Percentiles rank a stretch among this genome's conserved stretches.
Evolutionary conservation across 2,888 invertebrate species (phyloP).

Genomic region (Cerastoderma edule): DNA sequence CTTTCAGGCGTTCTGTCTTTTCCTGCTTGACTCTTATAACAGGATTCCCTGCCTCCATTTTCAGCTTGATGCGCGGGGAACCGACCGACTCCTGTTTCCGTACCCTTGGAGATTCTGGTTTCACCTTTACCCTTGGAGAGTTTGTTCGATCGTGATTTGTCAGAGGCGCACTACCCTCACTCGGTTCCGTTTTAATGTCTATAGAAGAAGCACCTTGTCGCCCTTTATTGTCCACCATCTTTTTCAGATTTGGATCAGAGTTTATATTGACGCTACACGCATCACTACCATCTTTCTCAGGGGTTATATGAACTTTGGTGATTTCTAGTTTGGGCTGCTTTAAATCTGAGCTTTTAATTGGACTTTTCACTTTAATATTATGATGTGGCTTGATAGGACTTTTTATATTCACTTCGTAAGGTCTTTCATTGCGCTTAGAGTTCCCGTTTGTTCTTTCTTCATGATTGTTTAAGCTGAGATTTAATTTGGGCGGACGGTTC

Average conservation of each 20-base stretch:
- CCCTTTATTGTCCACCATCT: constrained; percentile 43
- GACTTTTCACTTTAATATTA: constrained; percentile 58
- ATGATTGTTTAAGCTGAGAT: constrained; percentile 45
- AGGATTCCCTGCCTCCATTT: constrained; percentile 1
- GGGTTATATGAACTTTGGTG: constrained; percentile 51
- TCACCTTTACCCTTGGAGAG: constrained; percentile 29
- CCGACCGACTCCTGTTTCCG: constrained; percentile 16
- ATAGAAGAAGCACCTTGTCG: constrained; percentile 6
- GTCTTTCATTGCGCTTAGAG: constrained; percentile 38
- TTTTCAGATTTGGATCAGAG: constrained; percentile 40
- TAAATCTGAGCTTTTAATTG: constrained; percentile 57
- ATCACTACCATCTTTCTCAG: constrained; percentile 50
- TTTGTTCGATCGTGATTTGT: constrained; percentile 20
- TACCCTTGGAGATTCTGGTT: constrained; percentile 33
- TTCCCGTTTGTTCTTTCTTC: neutral
- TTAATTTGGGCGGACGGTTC: constrained; percentile 57
- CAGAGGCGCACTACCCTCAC: constrained; percentile 7
- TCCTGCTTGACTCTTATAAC: constrained; percentile 27
- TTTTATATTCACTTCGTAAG: constrained; percentile 54
- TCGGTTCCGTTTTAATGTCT: neutral
- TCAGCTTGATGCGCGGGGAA: constrained; percentile 17
- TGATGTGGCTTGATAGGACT: constrained; percentile 59
- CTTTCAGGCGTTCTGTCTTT: neutral
- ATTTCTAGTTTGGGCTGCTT: constrained; percentile 54
- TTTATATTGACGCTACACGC: constrained; percentile 51